Base-by-base conservation (phyloP, 2,888 invertebrate species). In the Incurvaria masculella region DNA sequence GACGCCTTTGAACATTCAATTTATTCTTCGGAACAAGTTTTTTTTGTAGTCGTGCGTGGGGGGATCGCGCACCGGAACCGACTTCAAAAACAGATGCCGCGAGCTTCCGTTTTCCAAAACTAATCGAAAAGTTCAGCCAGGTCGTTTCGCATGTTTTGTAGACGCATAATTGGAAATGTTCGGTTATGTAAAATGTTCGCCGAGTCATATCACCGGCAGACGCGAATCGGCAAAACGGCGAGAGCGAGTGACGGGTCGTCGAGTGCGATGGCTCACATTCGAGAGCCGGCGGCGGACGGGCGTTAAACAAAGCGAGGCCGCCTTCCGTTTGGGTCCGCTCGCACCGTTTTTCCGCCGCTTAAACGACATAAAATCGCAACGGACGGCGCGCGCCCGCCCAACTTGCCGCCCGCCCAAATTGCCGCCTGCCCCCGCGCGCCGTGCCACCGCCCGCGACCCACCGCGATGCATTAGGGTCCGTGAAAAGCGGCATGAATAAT, bases 331-430 rank as follows among this genome's bases (percentile, higher is more conserved):
- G 69, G 68, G 61, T 66, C 60, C 61, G 60, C 56, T 68, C 33
- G 68, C 68, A 63, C 62, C 61, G 62, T 63, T 68, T 68, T 69
- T 68, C 64, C 66, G 60, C 64, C 65, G 61, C 63, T 64, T 65
- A 64, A 66, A 64, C 64, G 66, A 68, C 71, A 71, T 65, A 67
- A 70, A 69, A 68, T 65, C 61, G 61, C 33, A 33, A 33, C 59
- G 64, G 58, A 61, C 59, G 57, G 56, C 56, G 53, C 55, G 56
- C 27, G 42, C 19, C 27, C 56, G 59, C 63, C 61, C 61, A 63
- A 60, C 48, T 57, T 54, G 57, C 57, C 59, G 52, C 53, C 50
- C 51, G 43, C 19, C 16, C 21, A n/a, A n/a, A n/a, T n/a, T n/a
- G n/a, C n/a, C n/a, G n/a, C n/a, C n/a, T n/a, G 14, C 33, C 33